A percentile compares a stretch with the other conserved stretches of the same genome.
Evolutionary conservation across 2,797 vertebrate genomes (phyloP).

Genomic region (Austrolebias charrua): DNA sequence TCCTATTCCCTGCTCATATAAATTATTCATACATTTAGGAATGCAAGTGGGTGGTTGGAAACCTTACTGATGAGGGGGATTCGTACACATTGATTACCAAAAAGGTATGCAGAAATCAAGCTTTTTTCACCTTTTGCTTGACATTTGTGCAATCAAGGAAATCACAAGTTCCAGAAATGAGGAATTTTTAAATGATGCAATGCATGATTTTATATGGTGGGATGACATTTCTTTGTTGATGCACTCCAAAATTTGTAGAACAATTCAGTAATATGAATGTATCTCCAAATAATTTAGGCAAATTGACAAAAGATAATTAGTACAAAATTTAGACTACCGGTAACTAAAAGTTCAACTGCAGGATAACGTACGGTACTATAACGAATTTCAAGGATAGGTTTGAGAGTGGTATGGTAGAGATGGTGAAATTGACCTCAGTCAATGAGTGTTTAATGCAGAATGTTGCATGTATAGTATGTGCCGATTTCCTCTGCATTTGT

Average conservation of each 20-base stretch:
- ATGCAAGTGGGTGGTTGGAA: constrained; percentile 40
- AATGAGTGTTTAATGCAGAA: constrained; percentile 30
- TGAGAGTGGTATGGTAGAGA: constrained; percentile 29
- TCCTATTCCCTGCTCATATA: constrained; percentile 52
- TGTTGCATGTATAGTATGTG: background rate
- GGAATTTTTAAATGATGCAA: constrained; percentile 4
- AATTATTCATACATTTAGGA: constrained; percentile 68
- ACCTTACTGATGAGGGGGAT: constrained; percentile 35
- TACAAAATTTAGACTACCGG: constrained; percentile 8
- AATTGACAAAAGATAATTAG: constrained; percentile 21
- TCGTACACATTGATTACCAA: constrained; percentile 19
- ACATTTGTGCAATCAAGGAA: constrained; percentile 16
- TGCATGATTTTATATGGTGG: constrained; percentile 1
- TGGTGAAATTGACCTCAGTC: constrained; percentile 40
- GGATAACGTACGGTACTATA: constrained; percentile 29
- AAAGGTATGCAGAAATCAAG: constrained; percentile 9
- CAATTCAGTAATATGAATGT: background rate
- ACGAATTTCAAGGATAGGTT: constrained; percentile 41
- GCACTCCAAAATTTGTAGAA: background rate
- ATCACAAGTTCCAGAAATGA: constrained; percentile 2
- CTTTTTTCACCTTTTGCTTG: background rate
- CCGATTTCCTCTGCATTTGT: constrained; percentile 31
- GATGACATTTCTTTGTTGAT: background rate
- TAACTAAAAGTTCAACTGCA: constrained; percentile 38
- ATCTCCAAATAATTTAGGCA: constrained; percentile 29